Percentiles rank a stretch among this genome's conserved stretches.
Evolutionary conservation across 2,797 vertebrate genomes (phyloP).

Genomic region (Macrochelys suwanniensis): DNA sequence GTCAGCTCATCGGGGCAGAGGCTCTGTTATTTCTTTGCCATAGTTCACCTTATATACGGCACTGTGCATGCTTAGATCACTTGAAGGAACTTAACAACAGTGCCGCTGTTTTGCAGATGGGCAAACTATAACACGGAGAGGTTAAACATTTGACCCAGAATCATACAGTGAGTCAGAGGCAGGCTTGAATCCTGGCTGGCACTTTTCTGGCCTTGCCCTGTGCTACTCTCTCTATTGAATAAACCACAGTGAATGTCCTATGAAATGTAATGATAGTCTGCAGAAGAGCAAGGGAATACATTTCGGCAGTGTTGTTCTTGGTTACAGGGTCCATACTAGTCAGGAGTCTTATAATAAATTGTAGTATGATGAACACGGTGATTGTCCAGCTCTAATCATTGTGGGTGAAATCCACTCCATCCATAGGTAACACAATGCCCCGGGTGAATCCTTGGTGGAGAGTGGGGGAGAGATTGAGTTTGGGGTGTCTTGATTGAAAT

Average conservation of each 20-base stretch:
- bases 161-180: background rate
- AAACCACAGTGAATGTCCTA: background rate
- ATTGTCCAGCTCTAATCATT: too few relatives aligned
- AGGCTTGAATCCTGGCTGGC: background rate
- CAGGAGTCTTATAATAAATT: too few relatives aligned
- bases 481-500: too few relatives aligned
- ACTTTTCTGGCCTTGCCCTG: background rate
- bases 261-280: too few relatives aligned
- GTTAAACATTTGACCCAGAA: background rate
- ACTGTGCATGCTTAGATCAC: background rate
- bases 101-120: background rate
- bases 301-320: too few relatives aligned
- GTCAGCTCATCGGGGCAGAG: background rate
- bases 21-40: background rate
- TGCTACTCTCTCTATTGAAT: background rate
- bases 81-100: background rate
- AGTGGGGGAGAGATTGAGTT: too few relatives aligned
- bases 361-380: too few relatives aligned
- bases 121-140: background rate
- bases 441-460: too few relatives aligned
- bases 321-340: too few relatives aligned
- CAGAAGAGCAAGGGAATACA: too few relatives aligned
- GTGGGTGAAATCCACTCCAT: too few relatives aligned
- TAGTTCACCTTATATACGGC: background rate
- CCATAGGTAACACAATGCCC: too few relatives aligned